Conservation (phyloP, 2,797 vertebrate genomes). For the Taeniopygia guttata region DNA sequence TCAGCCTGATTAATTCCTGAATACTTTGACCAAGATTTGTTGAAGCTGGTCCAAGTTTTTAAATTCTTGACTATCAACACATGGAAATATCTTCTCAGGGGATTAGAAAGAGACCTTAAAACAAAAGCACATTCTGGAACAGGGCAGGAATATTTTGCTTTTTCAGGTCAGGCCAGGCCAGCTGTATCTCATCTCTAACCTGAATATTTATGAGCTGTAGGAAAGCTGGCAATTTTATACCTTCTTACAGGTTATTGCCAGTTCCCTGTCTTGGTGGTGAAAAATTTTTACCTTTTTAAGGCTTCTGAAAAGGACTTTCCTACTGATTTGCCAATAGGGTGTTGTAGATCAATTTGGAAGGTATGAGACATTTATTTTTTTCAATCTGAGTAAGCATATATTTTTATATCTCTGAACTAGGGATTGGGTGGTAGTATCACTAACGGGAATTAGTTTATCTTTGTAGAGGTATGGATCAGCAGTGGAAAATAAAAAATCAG, state of each 20-base stretch:
- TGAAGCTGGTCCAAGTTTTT: constrained; percentile 56
- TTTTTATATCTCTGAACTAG: neutral
- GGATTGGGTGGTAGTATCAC: neutral
- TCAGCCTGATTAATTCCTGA: constrained; percentile 69
- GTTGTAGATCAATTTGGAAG: neutral
- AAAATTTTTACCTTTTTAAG: neutral
- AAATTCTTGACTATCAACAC: constrained; percentile 71
- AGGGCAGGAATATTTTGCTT: constrained; percentile 23
- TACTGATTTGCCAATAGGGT: neutral
- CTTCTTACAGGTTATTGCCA: neutral
- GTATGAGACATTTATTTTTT: neutral
- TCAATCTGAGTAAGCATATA: neutral
- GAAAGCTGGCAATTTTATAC: constrained; percentile 32
- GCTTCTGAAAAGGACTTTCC: constrained; percentile 4
- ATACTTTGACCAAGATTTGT: constrained; percentile 49
- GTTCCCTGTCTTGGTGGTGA: neutral
- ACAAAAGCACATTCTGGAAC: constrained; percentile 51
- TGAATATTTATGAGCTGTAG: constrained; percentile 43
- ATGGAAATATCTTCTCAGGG: constrained; percentile 61
- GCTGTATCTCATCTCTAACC: constrained; percentile 27
- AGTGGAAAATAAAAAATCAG: neutral
- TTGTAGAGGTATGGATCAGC: neutral
- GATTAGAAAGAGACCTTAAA: constrained; percentile 53
- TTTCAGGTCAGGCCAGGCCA: constrained; percentile 38
- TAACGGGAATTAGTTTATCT: neutral